Evolutionary conservation across 2,797 vertebrate genomes (phyloP), one percentile per base, ranked within the genome.

Genomic region (Lateolabrax maculatus): DNA sequence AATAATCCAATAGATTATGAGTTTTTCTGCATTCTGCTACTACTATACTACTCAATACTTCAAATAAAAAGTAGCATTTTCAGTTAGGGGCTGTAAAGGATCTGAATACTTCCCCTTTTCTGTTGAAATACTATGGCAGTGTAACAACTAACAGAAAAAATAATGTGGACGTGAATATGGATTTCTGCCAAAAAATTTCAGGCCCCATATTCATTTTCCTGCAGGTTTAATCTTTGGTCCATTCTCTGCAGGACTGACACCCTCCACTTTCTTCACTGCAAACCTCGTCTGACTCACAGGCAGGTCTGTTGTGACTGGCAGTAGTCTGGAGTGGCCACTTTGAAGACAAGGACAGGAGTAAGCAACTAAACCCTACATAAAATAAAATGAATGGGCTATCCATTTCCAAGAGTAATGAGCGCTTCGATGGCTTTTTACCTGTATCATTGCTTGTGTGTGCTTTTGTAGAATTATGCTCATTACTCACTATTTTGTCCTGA

Each of bases 381-480:
- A 87, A 81, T 15, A 2, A 71, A 69, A 82, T 67, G 66, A 84
- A 74, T 60, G 71, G 57, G 7, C 63, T 34, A 0, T 76, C 62
- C 62, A 48, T 68, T n/a, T 79, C 21, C 21, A 71, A 77, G 75
- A 88, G 64, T 82, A 84, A 90, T 80, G 79, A 78, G 74, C 68
- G 75, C 65, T 81, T 79, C 58, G 46, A 48, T 80, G 58, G 25
- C 74, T 74, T 82, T 88, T 79, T 86, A 89, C 89, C 81, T 84
- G 78, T 71, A 82, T 85, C 79, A 81, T 36, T 80, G 79, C 81
- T 52, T 52, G 82, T 82, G 78, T 85, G 75, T 80, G 80, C 85
- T 78, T 85, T 88, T 74, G 84, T 82, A 63, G 88, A 89, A 90
- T 89, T 79, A 78, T 61, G 18, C 72, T 92, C 83, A 90, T 90